phyloP scores from a whole-genome alignment of 92 coral and sea anemone species.

The Diadumene lineata region DNA sequence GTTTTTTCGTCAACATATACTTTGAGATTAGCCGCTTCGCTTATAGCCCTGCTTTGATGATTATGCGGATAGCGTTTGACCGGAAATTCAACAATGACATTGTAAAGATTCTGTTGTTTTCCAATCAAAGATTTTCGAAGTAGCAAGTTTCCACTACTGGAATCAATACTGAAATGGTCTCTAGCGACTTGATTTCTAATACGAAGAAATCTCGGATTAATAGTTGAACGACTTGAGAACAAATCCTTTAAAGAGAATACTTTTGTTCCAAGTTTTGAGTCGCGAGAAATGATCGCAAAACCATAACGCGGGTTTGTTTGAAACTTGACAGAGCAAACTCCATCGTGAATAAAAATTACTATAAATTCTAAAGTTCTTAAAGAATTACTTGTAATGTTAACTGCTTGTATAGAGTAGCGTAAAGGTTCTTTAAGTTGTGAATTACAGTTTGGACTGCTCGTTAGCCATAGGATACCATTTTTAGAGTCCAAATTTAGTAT shows the following conservation, averaged over 20 bases:
- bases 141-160: constrained; percentile 56
- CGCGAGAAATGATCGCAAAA: constrained; percentile 38
- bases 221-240: constrained; percentile 14
- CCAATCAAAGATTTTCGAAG: constrained; percentile 59
- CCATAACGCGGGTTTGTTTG: constrained; percentile 36
- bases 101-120: constrained; percentile 32
- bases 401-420: constrained; percentile 53
- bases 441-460: constrained; percentile 62
- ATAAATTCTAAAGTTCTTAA: constrained; percentile 33
- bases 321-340: constrained; percentile 60
- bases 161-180: constrained; percentile 57
- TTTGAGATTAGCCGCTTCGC: constrained; percentile 44
- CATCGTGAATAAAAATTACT: constrained; percentile 39
- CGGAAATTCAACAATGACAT: constrained; percentile 62
- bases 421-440: constrained; percentile 53
- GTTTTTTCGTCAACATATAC: constrained; percentile 54
- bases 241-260: constrained; percentile 53
- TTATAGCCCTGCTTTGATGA: constrained; percentile 23
- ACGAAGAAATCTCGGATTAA: constrained; percentile 45
- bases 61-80: constrained; percentile 6
- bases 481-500: constrained; percentile 64
- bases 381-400: constrained; percentile 46
- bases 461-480: constrained; percentile 70
- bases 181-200: constrained; percentile 46
- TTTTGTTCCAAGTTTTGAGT: constrained; percentile 53